Evolutionary conservation across 2,888 invertebrate genomes (phyloP), one percentile per base, ranked within the genome.

Genomic region (Argyresthia albistria): DNA sequence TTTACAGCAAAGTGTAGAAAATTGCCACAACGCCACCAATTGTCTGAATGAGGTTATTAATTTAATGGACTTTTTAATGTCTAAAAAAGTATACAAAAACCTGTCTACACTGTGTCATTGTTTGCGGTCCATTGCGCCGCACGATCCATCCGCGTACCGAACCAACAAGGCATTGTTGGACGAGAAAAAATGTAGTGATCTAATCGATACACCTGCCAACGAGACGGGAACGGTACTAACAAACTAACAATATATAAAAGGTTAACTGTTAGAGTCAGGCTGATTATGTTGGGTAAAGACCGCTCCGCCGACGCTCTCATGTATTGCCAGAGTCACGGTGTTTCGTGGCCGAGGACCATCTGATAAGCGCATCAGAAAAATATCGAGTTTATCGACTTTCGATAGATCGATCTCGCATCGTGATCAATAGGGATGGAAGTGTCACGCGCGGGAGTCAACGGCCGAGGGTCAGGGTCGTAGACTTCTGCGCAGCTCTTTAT

Each of bases 381-480:
- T 77, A 79, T 77, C 73, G 72, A 76, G 72, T 66, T 78, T 78
- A 79, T 78, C 66, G 51, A 15, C 11, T 11, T 35, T 70, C 66
- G 68, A 67, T n/a, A n/a, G 10, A 39, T 67, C 76, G 77, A 78
- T 80, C 71, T 64, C 60, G 60, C 66, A 82, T 87, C 87, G 86
- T 86, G 87, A 86, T 86, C 86, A 83, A 86, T 86, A 78, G 81
- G 76, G 77, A 83, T 81, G 82, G 79, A 83, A 84, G 80, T 86
- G 86, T 86, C 87, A 87, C 87, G 87, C 73, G 78, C 78, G 70
- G 71, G 82, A 6, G 76, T 83, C 75, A 64, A 73, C 68, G 80
- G 66, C 80, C 84, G 68, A 60, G 62, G 86, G 84, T 87, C 86
- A 86, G 80, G 87, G 87, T 82, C 84, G 80, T 64, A 71, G 76